These are phyloP conservation scores for Peromyscus maniculatus DNA, from an alignment of 2,113 vertebrate genomes.

Conservation along the genomic window DNA sequence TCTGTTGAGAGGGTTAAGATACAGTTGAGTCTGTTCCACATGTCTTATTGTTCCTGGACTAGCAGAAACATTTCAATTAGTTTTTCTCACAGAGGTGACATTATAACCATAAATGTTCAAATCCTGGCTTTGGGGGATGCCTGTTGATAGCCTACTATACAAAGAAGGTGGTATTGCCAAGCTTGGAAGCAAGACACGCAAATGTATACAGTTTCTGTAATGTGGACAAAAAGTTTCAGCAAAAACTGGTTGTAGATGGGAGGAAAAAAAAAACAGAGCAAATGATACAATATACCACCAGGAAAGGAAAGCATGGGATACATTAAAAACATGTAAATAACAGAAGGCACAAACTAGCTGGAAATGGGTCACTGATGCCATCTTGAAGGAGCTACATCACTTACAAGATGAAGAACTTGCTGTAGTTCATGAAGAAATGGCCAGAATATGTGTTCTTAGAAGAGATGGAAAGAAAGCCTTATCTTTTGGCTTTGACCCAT, in stretches of 20 bases:
- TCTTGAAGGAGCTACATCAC: background rate
- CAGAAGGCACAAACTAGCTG: background rate
- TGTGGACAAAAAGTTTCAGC: background rate
- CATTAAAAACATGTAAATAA: background rate
- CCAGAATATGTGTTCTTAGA: background rate
- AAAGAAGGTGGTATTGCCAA: background rate
- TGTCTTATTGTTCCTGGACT: background rate
- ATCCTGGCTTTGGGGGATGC: background rate
- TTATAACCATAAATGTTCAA: constrained; percentile 1
- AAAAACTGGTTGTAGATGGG: background rate
- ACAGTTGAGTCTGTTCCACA: background rate
- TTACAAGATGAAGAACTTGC: background rate
- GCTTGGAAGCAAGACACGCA: background rate
- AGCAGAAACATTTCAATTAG: background rate
- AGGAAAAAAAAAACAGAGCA: background rate
- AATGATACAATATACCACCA: constrained; percentile 3
- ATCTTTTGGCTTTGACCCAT: background rate
- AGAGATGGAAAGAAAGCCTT: background rate
- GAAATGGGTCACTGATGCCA: background rate
- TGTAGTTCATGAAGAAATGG: background rate
- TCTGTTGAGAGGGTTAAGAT: background rate
- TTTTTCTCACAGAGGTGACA: background rate
- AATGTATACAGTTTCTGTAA: background rate
- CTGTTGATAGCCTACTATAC: background rate
- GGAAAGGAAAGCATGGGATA: background rate